Percentiles rank a stretch among this genome's conserved stretches.
Conservation (phyloP, 2,797 vertebrate genomes). For the Pterois miles region DNA sequence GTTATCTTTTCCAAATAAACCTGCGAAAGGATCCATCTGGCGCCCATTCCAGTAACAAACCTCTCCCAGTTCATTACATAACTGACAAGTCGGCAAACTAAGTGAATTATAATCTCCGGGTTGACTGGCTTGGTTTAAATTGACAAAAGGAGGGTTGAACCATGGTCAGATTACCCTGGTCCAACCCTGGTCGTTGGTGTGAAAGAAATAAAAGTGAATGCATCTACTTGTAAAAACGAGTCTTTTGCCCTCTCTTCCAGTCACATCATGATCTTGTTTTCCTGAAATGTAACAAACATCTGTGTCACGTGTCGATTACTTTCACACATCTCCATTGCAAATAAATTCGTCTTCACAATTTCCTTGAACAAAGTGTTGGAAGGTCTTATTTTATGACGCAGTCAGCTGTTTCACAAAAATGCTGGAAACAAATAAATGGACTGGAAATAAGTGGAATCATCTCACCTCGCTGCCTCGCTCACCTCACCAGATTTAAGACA, state of each 20-base stretch:
- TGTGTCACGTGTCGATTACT: neutral
- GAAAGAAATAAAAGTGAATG: neutral
- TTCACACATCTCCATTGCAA: neutral
- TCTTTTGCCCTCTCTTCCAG: neutral
- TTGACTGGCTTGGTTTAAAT: no score
- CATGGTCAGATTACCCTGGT: no score
- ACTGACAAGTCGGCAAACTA: no score
- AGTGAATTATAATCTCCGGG: no score
- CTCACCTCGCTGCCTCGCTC: slow-evolving; percentile 9
- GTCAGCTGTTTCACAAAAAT: slow-evolving; percentile 3
- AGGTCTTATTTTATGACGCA: slow-evolving; percentile 4
- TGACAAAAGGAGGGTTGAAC: no score
- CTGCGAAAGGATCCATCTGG: no score
- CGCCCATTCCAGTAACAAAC: no score
- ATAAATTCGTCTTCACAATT: neutral
- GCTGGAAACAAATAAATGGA: slow-evolving; percentile 33
- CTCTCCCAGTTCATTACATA: no score
- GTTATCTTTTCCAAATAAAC: no score
- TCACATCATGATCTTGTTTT: neutral
- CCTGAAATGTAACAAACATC: neutral
- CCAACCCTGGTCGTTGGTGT: no score
- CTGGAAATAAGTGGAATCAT: slow-evolving; percentile 30
- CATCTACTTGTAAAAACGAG: neutral
- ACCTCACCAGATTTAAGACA: slow-evolving; percentile 9
- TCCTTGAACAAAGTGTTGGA: neutral